A percentile compares a stretch with the other conserved stretches of the same genome.
Conservation (phyloP, 2,797 vertebrate species). For the Furcifer pardalis region DNA sequence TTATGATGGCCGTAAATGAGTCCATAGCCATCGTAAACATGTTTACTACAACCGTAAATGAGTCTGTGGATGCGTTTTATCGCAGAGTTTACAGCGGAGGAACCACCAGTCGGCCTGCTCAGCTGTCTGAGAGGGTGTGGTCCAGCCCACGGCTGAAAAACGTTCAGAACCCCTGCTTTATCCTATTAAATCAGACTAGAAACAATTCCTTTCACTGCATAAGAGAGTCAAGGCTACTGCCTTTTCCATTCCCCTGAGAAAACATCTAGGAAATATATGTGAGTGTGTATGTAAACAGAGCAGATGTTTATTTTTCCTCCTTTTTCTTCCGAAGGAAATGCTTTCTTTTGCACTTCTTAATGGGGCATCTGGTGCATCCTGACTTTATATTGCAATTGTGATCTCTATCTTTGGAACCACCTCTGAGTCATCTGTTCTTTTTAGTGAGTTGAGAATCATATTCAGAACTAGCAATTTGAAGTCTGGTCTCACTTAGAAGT, state of each 20-base stretch:
- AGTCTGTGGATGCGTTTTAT: too few relatives aligned
- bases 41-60: too few relatives aligned
- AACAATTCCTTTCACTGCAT: slow-evolving; percentile 10
- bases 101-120: too few relatives aligned
- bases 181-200: too few relatives aligned
- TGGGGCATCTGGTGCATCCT: neutral
- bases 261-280: neutral
- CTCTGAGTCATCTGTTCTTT: neutral
- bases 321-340: neutral
- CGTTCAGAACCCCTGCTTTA: slow-evolving; percentile 48
- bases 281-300: rapidly evolving
- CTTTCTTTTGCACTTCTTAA: neutral
- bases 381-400: neutral
- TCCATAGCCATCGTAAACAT: too few relatives aligned
- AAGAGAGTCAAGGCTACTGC: neutral
- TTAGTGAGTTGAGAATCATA: neutral
- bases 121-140: too few relatives aligned
- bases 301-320: neutral
- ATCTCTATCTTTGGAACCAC: neutral
- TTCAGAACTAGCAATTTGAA: neutral
- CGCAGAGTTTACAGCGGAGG: too few relatives aligned
- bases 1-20: too few relatives aligned
- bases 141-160: slow-evolving; percentile 26
- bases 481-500: neutral
- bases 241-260: neutral